Evolutionary conservation across 2,797 vertebrate genomes (phyloP), one percentile per base, ranked within the genome.

Genomic region (Falco peregrinus): DNA sequence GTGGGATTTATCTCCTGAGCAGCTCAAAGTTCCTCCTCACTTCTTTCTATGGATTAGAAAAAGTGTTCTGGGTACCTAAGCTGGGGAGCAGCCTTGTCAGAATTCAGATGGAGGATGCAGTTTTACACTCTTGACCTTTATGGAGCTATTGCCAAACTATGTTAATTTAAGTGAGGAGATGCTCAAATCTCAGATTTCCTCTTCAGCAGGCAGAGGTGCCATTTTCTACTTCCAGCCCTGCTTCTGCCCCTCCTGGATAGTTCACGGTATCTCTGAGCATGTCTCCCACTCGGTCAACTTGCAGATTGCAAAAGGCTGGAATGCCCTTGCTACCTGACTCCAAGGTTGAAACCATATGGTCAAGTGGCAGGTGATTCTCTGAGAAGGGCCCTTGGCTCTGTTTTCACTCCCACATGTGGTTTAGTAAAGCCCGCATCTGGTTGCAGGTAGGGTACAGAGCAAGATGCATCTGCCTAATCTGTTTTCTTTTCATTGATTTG

Each of bases 321-420:
- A 94, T 74, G 92, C 89, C 94, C 96, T 96, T 93, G 97, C 97
- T 97, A 96, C 97, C 96, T 89, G 93, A 94, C 97, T 98, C 97
- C 98, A 97, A 97, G 97, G 96, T 97, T 98, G 97, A 98, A 98
- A 97, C 96, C 97, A 98, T 98, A 98, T 98, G 97, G 96, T 96
- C 56, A 87, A 95, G 96, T 97, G n/a, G 93, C 96, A 95, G 96
- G 96, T 96, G 95, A 95, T 95, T 97, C 96, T 96, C 96, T 64
- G 92, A 89, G 96, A 97, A 97, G 96, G 96, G 96, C 95, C 96
- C 93, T 97, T 91, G 87, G 96, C 97, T 97, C 95, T 90, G 89
- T 96, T 96, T 96, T 97, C 94, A 11, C 61, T 95, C 94, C 94
- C 95, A 93, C 94, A 97, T 97, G 96, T 97, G 96, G 96, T 93